phyloP scores from a whole-genome alignment of 2,797 vertebrate species.

The Lithobates sylvaticus region DNA sequence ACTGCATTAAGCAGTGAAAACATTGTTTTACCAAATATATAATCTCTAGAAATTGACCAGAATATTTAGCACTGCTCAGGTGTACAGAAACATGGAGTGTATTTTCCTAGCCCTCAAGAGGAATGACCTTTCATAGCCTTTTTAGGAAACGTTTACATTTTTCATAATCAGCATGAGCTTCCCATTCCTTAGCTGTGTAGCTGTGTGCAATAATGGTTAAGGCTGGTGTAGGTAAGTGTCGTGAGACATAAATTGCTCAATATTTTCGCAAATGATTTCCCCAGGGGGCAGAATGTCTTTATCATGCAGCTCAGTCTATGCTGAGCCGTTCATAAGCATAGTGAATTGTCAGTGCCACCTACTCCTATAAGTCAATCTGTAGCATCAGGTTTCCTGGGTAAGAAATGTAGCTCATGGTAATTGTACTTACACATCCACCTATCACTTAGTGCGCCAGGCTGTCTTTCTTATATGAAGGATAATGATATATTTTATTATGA shows the following conservation, averaged over 20 bases:
- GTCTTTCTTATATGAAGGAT: conserved; percentile 15
- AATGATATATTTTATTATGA: too few species aligned
- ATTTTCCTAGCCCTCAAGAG: neutral
- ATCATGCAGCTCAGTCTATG: conserved; percentile 19
- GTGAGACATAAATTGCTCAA: conserved; percentile 32
- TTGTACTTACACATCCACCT: neutral
- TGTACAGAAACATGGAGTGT: neutral
- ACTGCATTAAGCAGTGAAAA: too few species aligned
- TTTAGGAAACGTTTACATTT: neutral
- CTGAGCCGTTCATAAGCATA: neutral
- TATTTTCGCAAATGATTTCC: conserved; percentile 42
- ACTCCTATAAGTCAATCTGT: conserved; percentile 5
- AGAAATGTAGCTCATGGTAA: neutral
- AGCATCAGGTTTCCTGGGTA: neutral
- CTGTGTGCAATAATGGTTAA: neutral
- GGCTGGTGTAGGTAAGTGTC: conserved; percentile 2
- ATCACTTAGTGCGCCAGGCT: neutral
- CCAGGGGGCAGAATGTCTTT: conserved; percentile 22
- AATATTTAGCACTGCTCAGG: neutral
- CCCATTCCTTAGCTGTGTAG: neutral
- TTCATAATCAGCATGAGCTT: neutral
- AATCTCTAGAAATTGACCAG: too few species aligned
- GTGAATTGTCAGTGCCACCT: conserved; percentile 19
- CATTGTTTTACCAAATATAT: too few species aligned
- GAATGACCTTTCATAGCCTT: conserved; percentile 23